phyloP scores from a whole-genome alignment of 1,140 invertebrate species.

The Caenorhabditis briggsae region DNA sequence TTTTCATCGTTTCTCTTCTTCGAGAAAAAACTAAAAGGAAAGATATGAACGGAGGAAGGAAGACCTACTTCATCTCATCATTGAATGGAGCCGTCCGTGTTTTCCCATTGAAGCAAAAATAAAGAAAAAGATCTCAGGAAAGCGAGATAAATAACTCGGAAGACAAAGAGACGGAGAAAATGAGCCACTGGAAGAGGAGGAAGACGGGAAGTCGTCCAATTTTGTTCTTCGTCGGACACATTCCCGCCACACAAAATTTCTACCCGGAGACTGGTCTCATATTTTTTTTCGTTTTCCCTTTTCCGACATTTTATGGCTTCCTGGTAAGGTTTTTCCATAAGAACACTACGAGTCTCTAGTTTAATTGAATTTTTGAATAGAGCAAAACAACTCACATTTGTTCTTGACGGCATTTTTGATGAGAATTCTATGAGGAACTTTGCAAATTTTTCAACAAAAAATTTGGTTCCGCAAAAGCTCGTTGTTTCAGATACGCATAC shows the following conservation, averaged over 20 bases:
- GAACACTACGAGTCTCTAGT: not conserved
- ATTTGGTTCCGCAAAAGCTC: not conserved
- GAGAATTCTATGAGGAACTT: not conserved
- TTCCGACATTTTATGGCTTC: constrained; percentile 26
- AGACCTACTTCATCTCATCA: constrained; percentile 41
- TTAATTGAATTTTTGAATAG: not conserved
- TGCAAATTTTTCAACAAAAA: too few species aligned
- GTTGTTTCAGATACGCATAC: not conserved
- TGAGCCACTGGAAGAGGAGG: constrained; percentile 41
- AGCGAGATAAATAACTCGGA: not conserved
- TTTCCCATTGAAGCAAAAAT: not conserved
- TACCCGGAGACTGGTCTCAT: constrained; percentile 8
- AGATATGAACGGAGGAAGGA: constrained; percentile 41
- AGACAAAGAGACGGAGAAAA: constrained; percentile 39
- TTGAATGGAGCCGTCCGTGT: constrained; percentile 43
- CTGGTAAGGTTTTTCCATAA: not conserved
- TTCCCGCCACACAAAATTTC: not conserved
- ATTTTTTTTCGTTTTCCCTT: not conserved
- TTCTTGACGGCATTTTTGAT: not conserved
- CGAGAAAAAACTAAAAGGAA: not conserved
- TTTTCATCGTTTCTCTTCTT: constrained; percentile 12
- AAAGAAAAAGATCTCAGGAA: constrained; percentile 13
- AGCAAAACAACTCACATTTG: not conserved
- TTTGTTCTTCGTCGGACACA: constrained; percentile 44
- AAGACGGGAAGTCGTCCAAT: constrained; percentile 30